phyloP scores from a whole-genome alignment of 2,113 vertebrate genomes.

The Podilymbus podiceps region DNA sequence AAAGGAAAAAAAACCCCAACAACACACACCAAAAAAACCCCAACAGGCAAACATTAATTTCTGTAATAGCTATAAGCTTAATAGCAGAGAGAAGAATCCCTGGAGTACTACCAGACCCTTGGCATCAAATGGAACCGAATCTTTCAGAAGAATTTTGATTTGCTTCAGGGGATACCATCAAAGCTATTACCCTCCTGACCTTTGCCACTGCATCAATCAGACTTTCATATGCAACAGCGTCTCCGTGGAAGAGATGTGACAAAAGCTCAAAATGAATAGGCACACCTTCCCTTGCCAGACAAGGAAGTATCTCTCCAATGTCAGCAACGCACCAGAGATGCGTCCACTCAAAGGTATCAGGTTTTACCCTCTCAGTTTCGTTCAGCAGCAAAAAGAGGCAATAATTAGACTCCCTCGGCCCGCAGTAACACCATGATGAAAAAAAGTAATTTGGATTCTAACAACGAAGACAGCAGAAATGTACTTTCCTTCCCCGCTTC shows the following conservation, averaged over 20 bases:
- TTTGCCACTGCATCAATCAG: not conserved
- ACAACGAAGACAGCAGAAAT: not conserved
- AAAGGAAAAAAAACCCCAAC: not conserved
- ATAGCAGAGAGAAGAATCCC: not conserved
- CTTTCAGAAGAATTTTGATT: not conserved
- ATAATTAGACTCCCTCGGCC: not conserved
- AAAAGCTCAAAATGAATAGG: not conserved
- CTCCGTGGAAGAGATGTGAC: not conserved
- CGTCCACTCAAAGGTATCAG: not conserved
- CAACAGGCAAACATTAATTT: conserved; percentile 13
- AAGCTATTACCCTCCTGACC: not conserved
- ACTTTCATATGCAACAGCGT: not conserved
- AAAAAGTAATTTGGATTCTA: not conserved
- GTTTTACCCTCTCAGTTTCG: not conserved
- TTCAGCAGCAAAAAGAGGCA: not conserved
- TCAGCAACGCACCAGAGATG: not conserved
- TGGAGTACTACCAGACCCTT: not conserved
- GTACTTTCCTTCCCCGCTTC: not conserved
- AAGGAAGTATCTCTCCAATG: not conserved
- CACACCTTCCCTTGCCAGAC: not conserved
- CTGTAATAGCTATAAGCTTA: not conserved
- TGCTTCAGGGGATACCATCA: conserved; percentile 6
- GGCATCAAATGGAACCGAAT: not conserved
- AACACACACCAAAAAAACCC: not conserved
- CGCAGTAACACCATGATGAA: not conserved